phyloP scores from a whole-genome alignment of 1,140 invertebrate species.

The Mamestra configurata region DNA sequence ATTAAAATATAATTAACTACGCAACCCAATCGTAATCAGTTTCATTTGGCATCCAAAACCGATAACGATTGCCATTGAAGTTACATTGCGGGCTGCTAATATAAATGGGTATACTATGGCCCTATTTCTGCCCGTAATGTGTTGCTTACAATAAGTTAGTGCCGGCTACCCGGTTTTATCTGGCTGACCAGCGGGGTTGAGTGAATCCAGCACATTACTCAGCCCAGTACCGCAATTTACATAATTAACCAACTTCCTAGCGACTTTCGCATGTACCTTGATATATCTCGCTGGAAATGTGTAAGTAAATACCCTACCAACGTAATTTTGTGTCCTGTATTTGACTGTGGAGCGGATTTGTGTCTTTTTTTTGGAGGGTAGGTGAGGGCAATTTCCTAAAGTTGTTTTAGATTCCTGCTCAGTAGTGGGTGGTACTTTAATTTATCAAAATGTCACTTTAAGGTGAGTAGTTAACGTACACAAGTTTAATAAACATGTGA shows the following conservation, averaged over 20 bases:
- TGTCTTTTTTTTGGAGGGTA: not conserved
- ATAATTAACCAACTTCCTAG: slow-evolving; percentile 79
- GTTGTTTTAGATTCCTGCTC: not conserved
- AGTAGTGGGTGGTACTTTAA: not conserved
- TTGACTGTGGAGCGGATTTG: not conserved
- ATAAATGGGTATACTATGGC: slow-evolving; percentile 21
- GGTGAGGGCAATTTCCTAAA: not conserved
- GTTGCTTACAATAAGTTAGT: slow-evolving; percentile 57
- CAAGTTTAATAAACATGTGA: too few relatives aligned
- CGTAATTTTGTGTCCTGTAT: slow-evolving; percentile 28
- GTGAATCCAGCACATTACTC: slow-evolving; percentile 74
- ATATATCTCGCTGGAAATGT: slow-evolving; percentile 41
- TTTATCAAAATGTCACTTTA: too few relatives aligned
- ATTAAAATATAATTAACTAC: slow-evolving; percentile 30
- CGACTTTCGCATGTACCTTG: slow-evolving; percentile 63
- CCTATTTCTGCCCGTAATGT: slow-evolving; percentile 32
- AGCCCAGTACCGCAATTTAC: slow-evolving; percentile 75
- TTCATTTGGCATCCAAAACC: slow-evolving; percentile 31
- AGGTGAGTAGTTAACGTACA: too few relatives aligned
- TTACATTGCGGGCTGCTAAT: slow-evolving; percentile 38
- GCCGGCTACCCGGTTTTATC: slow-evolving; percentile 51
- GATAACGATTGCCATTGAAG: slow-evolving; percentile 39
- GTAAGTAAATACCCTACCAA: slow-evolving; percentile 19
- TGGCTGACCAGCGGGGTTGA: slow-evolving; percentile 59
- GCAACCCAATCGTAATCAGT: slow-evolving; percentile 7